Evolutionary conservation across 2,113 vertebrate genomes (phyloP).

Genomic region (Tragelaphus buxtoni): DNA sequence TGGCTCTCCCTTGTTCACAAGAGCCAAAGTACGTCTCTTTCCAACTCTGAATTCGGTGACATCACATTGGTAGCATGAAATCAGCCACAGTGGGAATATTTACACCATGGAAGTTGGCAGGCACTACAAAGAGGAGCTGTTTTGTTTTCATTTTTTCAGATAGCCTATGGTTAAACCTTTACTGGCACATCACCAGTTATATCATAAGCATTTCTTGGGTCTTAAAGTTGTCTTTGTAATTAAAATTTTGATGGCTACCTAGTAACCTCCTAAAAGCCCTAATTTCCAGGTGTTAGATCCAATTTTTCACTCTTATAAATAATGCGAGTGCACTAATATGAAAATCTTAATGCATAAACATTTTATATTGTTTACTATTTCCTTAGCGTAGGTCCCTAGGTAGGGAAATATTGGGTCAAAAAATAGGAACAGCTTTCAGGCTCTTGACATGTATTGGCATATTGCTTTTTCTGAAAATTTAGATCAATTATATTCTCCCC

Average conservation of each 20-base stretch:
- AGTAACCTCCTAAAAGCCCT: neutral
- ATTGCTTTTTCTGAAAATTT: neutral
- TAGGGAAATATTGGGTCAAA: neutral
- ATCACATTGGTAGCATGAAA: neutral
- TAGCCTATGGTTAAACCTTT: neutral
- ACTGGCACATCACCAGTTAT: neutral
- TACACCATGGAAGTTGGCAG: neutral
- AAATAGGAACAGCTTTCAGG: neutral
- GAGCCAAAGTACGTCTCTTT: neutral
- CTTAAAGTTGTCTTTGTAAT: neutral
- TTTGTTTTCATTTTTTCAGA: neutral
- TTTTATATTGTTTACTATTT: neutral
- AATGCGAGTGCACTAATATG: neutral
- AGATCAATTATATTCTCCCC: neutral
- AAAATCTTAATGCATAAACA: neutral
- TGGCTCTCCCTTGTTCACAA: neutral
- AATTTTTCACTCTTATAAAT: neutral
- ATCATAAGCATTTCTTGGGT: neutral
- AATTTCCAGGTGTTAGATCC: neutral
- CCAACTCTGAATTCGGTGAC: neutral
- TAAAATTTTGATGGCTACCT: neutral
- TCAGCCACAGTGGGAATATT: neutral
- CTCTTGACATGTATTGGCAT: constrained; percentile 1
- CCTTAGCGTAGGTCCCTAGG: neutral
- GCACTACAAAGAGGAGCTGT: neutral